These are phyloP conservation scores for Philereme vetulata DNA, from an alignment of 2,888 invertebrate genomes.

Conservation along the genomic window DNA sequence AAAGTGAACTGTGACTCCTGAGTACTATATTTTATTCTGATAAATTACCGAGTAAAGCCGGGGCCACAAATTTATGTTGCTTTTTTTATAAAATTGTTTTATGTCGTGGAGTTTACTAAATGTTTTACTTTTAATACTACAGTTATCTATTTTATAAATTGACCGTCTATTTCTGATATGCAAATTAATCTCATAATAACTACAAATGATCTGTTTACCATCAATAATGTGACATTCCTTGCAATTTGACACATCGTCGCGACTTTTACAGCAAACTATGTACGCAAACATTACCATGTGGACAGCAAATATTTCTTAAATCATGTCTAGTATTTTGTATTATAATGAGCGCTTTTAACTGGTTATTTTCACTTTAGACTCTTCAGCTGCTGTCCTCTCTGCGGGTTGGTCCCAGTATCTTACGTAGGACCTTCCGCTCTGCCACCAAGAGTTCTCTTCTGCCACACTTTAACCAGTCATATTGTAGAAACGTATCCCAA, in stretches of 20 bases:
- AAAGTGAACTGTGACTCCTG: too few species aligned
- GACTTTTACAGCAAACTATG: conserved; percentile 65
- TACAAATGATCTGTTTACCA: conserved; percentile 44
- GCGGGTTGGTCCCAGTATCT: too few species aligned
- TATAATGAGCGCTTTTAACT: not conserved
- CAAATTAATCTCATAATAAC: conserved; percentile 38
- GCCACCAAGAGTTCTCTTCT: too few species aligned
- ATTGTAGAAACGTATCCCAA: too few species aligned
- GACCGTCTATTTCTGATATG: conserved; percentile 14
- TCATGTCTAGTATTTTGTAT: conserved; percentile 7
- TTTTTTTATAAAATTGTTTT: too few species aligned
- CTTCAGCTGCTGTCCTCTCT: too few species aligned
- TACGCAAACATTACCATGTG: conserved; percentile 58
- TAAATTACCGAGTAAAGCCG: too few species aligned
- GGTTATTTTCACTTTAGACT: not conserved
- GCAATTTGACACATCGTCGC: conserved; percentile 64
- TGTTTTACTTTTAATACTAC: not conserved
- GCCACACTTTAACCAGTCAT: too few species aligned
- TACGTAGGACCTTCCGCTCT: too few species aligned
- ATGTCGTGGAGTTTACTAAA: too few species aligned
- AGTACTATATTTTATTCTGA: too few species aligned
- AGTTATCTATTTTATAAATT: conserved; percentile 8
- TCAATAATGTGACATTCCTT: conserved; percentile 60
- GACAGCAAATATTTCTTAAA: conserved; percentile 49
- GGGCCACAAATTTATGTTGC: too few species aligned